Conservation (phyloP, 2,113 vertebrate genomes). For the Lepidothrix coronata region DNA sequence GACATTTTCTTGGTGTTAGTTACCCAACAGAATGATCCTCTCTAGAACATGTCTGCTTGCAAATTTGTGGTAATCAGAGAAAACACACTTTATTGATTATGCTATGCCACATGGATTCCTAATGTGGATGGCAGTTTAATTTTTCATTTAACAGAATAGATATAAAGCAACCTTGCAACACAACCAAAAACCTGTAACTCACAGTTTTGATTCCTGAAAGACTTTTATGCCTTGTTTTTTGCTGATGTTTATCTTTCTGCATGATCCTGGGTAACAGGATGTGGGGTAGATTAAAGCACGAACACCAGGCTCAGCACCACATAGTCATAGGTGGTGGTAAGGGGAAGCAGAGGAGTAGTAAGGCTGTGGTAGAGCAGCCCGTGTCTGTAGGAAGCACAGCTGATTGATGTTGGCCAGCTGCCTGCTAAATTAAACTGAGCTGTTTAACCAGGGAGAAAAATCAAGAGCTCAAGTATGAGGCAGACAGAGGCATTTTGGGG, state of each 20-base stretch:
- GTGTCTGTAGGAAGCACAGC: background rate
- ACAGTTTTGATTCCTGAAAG: background rate
- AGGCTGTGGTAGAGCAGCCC: background rate
- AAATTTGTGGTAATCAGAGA: background rate
- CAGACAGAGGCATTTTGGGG: background rate
- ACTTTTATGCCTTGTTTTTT: background rate
- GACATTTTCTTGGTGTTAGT: background rate
- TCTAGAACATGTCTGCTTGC: background rate
- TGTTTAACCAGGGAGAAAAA: background rate
- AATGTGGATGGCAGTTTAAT: background rate
- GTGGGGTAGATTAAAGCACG: background rate
- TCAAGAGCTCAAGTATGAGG: background rate
- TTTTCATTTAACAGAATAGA: background rate
- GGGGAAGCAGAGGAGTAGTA: background rate
- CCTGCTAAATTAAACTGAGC: background rate
- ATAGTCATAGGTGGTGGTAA: background rate
- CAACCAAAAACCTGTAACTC: background rate
- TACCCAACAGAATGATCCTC: background rate
- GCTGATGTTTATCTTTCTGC: background rate
- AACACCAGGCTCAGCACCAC: background rate
- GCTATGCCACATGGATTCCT: background rate
- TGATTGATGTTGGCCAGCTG: background rate
- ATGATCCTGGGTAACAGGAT: background rate
- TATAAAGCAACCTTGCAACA: background rate
- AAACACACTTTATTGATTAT: background rate